Base-by-base conservation (phyloP, 1,140 invertebrate species). In the Holotrichia oblita region DNA sequence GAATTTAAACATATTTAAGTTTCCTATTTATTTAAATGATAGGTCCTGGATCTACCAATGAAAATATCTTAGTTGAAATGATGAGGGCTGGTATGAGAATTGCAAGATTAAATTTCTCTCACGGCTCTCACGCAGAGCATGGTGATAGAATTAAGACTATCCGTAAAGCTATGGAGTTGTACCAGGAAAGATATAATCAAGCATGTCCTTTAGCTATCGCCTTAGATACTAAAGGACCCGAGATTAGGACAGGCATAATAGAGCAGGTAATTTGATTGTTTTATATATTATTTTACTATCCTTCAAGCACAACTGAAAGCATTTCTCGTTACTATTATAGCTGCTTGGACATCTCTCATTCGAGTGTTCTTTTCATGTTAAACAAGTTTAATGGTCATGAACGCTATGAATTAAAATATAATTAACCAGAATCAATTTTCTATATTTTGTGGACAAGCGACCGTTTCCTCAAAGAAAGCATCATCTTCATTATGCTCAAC, bases 51-150 rank as follows among this genome's bases (percentile, higher is more conserved):
- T 99, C 97, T 20, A 89, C 93, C 64, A 92, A 94, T 78, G 93
- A 96, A 0, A 92, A 92, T 41, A 95, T 92, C 84, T 87, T 99
- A 40, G 95, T 97, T 85, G 92, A 98, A 84, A 98, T 99, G 97
- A 98, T 99, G 87, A 94, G 96, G 82, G 96, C 96, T 17, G 98
- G 98, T 20, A 99, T 99, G 98, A 99, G 99, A 83, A 93, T 99
- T 81, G 98, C 98, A 8, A 92, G 98, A 79, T 91, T 99, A 88
- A 99, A 99, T 88, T 99, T 99, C 89, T 98, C 97, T 10, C 98
- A 99, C 87, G 98, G 98, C 72, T 94, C 97, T 0, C 94, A 99
- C 84, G 97, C 99, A 87, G 99, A 99, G 87, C 97, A 99, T 86
- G 93, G 91, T 1, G 93, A 93, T 82, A 98, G 97, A 0, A 97